Evolutionary conservation across 2,797 vertebrate species (phyloP).

Genomic region (Tapirus indicus): DNA sequence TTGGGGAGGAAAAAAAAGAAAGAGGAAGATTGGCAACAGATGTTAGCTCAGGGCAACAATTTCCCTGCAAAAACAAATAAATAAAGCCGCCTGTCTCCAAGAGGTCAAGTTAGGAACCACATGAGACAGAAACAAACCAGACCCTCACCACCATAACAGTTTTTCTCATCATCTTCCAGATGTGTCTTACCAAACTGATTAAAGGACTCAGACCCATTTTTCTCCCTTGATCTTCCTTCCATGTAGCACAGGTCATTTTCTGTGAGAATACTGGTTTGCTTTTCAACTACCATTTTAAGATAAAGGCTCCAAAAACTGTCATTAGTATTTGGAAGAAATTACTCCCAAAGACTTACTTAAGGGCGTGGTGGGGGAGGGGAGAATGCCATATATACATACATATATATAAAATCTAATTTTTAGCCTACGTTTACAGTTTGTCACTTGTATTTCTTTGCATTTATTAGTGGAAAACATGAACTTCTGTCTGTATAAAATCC

Average conservation of each 20-base stretch:
- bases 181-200: background rate
- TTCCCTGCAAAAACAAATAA: no score
- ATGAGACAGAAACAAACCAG: background rate
- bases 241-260: background rate
- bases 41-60: no score
- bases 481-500: background rate
- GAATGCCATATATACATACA: background rate
- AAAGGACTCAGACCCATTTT: slow-evolving; percentile 1
- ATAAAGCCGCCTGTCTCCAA: background rate
- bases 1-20: no score
- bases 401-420: background rate
- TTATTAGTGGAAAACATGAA: slow-evolving; percentile 3
- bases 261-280: background rate
- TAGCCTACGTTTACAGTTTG: background rate
- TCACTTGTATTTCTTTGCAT: background rate
- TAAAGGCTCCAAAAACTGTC: background rate
- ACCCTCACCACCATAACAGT: background rate
- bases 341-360: background rate
- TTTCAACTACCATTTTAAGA: slow-evolving; percentile 36
- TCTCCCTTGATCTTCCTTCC: slow-evolving; percentile 4
- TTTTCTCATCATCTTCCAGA: slow-evolving; percentile 10
- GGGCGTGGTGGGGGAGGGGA: no score
- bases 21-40: no score
- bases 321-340: slow-evolving; percentile 26
- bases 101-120: background rate